phyloP scores from a whole-genome alignment of 2,797 vertebrate genomes.

The Champsocephalus esox region DNA sequence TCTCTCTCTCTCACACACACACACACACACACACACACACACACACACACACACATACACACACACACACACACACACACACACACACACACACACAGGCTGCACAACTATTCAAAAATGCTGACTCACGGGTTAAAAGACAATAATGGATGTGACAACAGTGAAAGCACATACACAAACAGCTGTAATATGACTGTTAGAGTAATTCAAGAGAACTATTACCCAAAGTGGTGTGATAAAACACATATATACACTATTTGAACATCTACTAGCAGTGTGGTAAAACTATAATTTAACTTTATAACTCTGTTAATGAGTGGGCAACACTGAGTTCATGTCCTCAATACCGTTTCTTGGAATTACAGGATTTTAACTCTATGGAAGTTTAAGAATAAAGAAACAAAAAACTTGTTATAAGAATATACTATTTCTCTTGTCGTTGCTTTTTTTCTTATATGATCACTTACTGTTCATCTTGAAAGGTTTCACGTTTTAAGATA shows the following conservation, averaged over 20 bases:
- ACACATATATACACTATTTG: neutral
- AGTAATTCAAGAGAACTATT: neutral
- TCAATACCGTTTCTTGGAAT: neutral
- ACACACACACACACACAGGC: neutral
- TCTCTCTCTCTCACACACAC: neutral
- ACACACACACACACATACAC: neutral
- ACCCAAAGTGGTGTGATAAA: neutral
- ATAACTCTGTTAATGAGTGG: neutral
- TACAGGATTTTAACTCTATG: neutral
- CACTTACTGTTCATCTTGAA: too few species aligned
- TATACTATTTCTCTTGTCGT: too few species aligned
- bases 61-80: neutral
- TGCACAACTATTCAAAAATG: conserved; percentile 51
- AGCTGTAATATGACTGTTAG: neutral
- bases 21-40: neutral
- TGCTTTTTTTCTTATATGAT: too few species aligned
- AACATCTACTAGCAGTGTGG: neutral
- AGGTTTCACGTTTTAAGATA: too few species aligned
- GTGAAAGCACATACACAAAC: conserved; percentile 2
- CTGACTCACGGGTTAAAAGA: conserved; percentile 48
- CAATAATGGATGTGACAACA: conserved; percentile 19
- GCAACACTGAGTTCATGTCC: neutral
- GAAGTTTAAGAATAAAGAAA: neutral
- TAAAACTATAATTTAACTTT: neutral
- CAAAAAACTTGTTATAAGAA: too few species aligned